Evolutionary conservation across 2,797 vertebrate genomes (phyloP).

Genomic region (Pseudomugil gertrudae): DNA sequence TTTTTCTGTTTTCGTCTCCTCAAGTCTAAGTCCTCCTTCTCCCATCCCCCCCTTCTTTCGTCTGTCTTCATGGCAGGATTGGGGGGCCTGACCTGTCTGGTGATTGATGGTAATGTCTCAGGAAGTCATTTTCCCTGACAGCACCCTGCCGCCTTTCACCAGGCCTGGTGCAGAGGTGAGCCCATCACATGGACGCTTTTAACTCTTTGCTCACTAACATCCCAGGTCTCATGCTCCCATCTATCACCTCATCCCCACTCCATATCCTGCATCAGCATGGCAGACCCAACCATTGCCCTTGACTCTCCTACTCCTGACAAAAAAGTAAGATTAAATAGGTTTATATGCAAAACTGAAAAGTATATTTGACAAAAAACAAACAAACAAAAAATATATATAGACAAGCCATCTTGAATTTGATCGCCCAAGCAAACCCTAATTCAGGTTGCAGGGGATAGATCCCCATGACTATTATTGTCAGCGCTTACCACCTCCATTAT

Average conservation of each 20-base stretch:
- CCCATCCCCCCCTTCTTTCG: slow-evolving; percentile 70
- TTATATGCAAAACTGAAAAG: slow-evolving; percentile 25
- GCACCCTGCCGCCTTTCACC: slow-evolving; percentile 80
- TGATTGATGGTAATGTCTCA: slow-evolving; percentile 87
- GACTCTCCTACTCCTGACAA: slow-evolving; percentile 1
- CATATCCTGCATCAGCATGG: background rate
- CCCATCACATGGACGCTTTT: slow-evolving; percentile 78
- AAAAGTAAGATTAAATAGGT: slow-evolving; percentile 16
- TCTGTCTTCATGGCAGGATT: slow-evolving; percentile 69
- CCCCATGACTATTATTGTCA: slow-evolving; percentile 81
- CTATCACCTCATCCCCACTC: slow-evolving; percentile 16
- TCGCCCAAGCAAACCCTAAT: slow-evolving; percentile 74
- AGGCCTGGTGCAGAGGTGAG: slow-evolving; percentile 81
- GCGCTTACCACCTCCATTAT: slow-evolving; percentile 82
- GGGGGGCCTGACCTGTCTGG: slow-evolving; percentile 76
- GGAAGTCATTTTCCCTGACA: slow-evolving; percentile 86
- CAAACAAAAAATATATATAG: slow-evolving; percentile 22
- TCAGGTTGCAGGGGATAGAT: slow-evolving; percentile 77
- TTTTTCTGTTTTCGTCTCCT: slow-evolving; percentile 66
- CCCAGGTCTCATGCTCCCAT: slow-evolving; percentile 40
- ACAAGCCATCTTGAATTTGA: slow-evolving; percentile 77
- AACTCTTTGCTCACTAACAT: slow-evolving; percentile 75
- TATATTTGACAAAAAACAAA: slow-evolving; percentile 39
- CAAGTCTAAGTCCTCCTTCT: slow-evolving; percentile 65
- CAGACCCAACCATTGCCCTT: background rate